A percentile compares a stretch with the other conserved stretches of the same genome.
These are phyloP conservation scores for Morpho achilles DNA, from an alignment of 2,888 invertebrate genomes.

Conservation along the genomic window DNA sequence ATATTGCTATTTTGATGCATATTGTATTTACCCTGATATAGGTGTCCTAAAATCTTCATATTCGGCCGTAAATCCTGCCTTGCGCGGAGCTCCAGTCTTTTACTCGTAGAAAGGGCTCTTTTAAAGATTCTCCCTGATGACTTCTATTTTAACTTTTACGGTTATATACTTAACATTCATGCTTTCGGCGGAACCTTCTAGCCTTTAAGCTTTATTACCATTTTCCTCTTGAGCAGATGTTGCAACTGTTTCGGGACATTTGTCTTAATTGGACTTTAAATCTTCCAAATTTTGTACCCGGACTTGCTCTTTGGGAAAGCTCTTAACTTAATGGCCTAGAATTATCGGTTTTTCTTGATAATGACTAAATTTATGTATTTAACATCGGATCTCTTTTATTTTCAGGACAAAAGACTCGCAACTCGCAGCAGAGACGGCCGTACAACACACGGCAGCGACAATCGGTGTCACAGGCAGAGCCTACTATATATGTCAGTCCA, in stretches of 20 bases:
- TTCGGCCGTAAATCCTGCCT: no score
- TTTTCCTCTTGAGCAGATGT: neutral
- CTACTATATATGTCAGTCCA: constrained; percentile 68
- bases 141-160: no score
- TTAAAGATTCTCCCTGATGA: no score
- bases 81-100: no score
- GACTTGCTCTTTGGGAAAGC: neutral
- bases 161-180: no score
- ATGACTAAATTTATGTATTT: constrained; percentile 5
- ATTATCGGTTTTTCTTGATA: neutral
- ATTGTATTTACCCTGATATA: no score
- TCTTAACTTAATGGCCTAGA: neutral
- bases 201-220: no score
- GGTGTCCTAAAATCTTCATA: no score
- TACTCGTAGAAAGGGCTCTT: no score
- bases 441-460: constrained; percentile 51
- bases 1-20: no score
- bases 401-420: constrained; percentile 74
- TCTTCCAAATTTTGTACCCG: neutral
- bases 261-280: neutral
- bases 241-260: neutral
- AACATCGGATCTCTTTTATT: constrained; percentile 29
- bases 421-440: constrained; percentile 65
- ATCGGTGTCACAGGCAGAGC: constrained; percentile 49
- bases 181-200: no score